A percentile compares a stretch with the other conserved stretches of the same genome.
phyloP scores from a whole-genome alignment of 1,140 invertebrate species.

The Pogonomyrmex californicus region DNA sequence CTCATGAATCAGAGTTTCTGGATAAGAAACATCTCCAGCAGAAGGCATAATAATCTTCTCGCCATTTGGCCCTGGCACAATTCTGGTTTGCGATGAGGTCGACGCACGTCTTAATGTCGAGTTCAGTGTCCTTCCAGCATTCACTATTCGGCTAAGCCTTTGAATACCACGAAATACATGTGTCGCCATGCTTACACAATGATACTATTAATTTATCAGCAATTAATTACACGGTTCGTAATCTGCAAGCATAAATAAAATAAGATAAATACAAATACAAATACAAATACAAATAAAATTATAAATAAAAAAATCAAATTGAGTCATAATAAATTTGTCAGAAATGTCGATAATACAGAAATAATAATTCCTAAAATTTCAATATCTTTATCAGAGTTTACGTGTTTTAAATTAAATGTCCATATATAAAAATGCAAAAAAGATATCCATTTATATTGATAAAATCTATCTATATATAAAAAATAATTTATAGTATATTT shows the following conservation, averaged over 20 bases:
- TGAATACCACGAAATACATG: conserved; percentile 25
- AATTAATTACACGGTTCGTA: not conserved
- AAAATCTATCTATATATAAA: too few species aligned
- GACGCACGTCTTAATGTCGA: conserved; percentile 67
- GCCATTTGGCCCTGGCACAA: conserved; percentile 78
- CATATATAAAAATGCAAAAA: not conserved
- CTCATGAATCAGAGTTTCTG: conserved; percentile 88
- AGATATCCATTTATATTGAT: too few species aligned
- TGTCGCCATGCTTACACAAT: conserved; percentile 9
- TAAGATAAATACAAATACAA: not conserved
- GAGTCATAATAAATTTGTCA: not conserved
- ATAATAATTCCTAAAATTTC: not conserved
- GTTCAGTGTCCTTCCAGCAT: conserved; percentile 48
- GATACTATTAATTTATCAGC: not conserved
- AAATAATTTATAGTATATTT: too few species aligned
- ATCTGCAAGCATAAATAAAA: not conserved
- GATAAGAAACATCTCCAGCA: conserved; percentile 85
- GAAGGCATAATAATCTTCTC: conserved; percentile 83
- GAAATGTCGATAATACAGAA: not conserved
- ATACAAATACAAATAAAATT: not conserved
- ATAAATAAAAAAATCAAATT: not conserved
- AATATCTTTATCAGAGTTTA: not conserved
- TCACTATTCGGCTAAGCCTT: conserved; percentile 12
- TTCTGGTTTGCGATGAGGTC: conserved; percentile 60
- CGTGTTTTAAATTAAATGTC: not conserved